Conservation (phyloP, 2,797 vertebrate genomes). For the Leptodactylus fallax region DNA sequence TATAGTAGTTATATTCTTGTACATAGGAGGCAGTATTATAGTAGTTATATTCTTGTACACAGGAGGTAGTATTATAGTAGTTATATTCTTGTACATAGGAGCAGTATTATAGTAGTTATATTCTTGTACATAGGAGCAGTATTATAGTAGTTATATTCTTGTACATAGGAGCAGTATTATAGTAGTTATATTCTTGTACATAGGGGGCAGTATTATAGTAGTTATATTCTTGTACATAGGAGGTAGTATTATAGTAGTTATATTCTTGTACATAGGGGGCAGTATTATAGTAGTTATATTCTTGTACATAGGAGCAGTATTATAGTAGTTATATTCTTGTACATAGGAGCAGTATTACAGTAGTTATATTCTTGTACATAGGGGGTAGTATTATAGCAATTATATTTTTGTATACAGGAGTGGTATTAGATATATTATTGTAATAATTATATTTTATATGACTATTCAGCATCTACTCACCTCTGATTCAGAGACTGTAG, state of each 20-base stretch:
- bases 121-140: neutral
- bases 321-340: constrained; percentile 2
- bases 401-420: neutral
- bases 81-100: too few species aligned
- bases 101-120: neutral
- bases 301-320: neutral
- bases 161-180: neutral
- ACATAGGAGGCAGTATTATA: too few species aligned
- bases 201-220: neutral
- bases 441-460: neutral
- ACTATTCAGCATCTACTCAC: constrained; percentile 74
- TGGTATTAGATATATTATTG: neutral
- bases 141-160: neutral
- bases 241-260: too few species aligned
- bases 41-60: too few species aligned
- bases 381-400: neutral
- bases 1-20: too few species aligned
- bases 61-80: too few species aligned
- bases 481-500: constrained; percentile 88
- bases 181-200: too few species aligned
- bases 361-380: neutral
- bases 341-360: neutral
- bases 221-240: neutral
- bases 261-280: neutral
- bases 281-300: constrained; percentile 2